Evolutionary conservation across 1,140 invertebrate genomes (phyloP).

Genomic region (Drosophila micromelanica): DNA sequence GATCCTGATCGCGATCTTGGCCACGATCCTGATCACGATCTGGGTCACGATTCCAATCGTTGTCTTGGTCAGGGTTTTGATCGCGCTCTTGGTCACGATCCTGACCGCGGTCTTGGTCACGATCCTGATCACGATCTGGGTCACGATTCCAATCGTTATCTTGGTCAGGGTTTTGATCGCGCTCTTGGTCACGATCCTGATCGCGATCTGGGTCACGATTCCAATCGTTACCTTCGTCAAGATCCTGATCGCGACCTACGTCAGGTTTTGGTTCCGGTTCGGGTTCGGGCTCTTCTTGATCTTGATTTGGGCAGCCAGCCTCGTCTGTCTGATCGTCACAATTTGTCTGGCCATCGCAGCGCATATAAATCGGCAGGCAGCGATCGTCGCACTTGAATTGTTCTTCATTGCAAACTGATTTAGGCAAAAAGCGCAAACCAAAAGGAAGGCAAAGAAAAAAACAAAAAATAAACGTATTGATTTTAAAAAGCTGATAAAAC

Average conservation of each 20-base stretch:
- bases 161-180: background rate
- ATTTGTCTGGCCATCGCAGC: conserved; percentile 84
- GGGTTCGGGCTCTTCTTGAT: background rate
- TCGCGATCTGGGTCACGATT: background rate
- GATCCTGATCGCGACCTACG: background rate
- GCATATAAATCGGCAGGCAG: conserved; percentile 85
- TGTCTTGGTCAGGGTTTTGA: too few relatives aligned
- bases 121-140: background rate
- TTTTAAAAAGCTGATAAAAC: conserved; percentile 25
- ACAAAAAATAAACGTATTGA: conserved; percentile 14
- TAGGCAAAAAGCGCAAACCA: conserved; percentile 31
- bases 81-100: conserved; percentile 2
- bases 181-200: conserved; percentile 1
- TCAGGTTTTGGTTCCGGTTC: background rate
- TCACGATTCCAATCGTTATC: too few relatives aligned
- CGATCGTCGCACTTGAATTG: conserved; percentile 86
- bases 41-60: too few relatives aligned
- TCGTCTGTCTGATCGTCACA: conserved; percentile 87
- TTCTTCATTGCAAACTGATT: conserved; percentile 85
- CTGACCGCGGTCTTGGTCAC: background rate
- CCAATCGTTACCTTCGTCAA: background rate
- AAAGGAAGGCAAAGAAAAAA: conserved; percentile 32
- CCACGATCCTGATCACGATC: too few relatives aligned
- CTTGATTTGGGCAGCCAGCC: conserved; percentile 84
- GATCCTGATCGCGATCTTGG: too few relatives aligned